These are phyloP conservation scores for Stegodyphus mimosarum DNA, from an alignment of 1,140 invertebrate genomes.

Conservation along the genomic window DNA sequence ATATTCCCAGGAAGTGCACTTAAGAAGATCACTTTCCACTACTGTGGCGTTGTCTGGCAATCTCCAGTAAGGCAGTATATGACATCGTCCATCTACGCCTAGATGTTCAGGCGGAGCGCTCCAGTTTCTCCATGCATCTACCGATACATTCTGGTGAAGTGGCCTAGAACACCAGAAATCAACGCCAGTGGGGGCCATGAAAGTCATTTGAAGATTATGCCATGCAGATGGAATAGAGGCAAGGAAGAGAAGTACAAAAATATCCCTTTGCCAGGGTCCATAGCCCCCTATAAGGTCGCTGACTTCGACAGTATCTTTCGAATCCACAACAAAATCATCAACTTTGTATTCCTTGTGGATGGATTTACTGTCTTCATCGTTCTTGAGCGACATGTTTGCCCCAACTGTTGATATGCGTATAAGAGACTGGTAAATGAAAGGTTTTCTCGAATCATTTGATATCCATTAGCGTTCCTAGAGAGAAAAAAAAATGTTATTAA, in stretches of 20 bases:
- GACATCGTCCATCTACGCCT: constrained; percentile 14
- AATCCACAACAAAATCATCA: neutral
- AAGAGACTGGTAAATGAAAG: too few species aligned
- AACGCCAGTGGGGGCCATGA: constrained; percentile 49
- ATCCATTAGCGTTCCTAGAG: too few species aligned
- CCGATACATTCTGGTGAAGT: neutral
- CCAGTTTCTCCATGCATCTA: constrained; percentile 25
- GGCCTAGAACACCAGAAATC: constrained; percentile 52
- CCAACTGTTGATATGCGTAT: too few species aligned
- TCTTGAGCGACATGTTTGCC: neutral
- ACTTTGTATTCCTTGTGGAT: neutral
- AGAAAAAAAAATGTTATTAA: too few species aligned
- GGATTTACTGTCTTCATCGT: constrained; percentile 5
- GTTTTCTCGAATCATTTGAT: too few species aligned
- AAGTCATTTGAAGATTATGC: constrained; percentile 55
- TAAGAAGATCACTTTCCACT: constrained; percentile 7
- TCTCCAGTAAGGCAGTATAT: constrained; percentile 21
- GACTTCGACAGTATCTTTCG: constrained; percentile 32
- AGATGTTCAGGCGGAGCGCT: constrained; percentile 17
- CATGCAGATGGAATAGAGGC: constrained; percentile 49
- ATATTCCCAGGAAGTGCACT: constrained; percentile 59
- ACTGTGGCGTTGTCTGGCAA: constrained; percentile 16
- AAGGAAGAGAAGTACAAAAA: constrained; percentile 37
- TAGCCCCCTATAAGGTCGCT: constrained; percentile 44
- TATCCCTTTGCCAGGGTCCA: constrained; percentile 49